Evolutionary conservation across 2,113 vertebrate species (phyloP).

Genomic region (Alaudala cheleensis): DNA sequence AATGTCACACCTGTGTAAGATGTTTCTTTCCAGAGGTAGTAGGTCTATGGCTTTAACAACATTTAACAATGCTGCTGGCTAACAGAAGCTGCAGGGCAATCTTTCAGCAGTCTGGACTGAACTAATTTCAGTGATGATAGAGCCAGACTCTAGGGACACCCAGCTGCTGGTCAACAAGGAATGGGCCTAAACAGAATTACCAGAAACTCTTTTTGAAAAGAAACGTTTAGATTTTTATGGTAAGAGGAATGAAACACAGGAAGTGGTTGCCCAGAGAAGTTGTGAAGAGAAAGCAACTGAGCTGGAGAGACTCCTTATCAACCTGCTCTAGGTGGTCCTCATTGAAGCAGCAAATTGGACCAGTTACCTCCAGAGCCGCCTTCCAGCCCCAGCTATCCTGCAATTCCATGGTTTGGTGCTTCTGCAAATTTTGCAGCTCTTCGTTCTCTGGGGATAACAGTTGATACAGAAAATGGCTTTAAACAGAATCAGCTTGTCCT

Average conservation of each 20-base stretch:
- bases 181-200: not conserved
- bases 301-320: accelerated
- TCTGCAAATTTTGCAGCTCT: not conserved
- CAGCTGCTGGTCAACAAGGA: not conserved
- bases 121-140: not conserved
- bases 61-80: not conserved
- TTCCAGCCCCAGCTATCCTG: not conserved
- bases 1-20: not conserved
- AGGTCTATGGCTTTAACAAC: not conserved
- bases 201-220: not conserved
- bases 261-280: not conserved
- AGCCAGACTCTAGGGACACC: not conserved
- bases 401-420: not conserved
- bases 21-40: not conserved
- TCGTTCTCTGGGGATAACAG: not conserved
- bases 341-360: not conserved
- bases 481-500: not conserved
- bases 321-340: not conserved
- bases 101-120: not conserved
- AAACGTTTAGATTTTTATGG: not conserved
- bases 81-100: not conserved
- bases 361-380: not conserved
- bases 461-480: not conserved
- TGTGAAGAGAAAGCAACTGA: not conserved
- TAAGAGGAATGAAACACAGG: not conserved